phyloP scores from a whole-genome alignment of 1,140 invertebrate genomes.

The Drosophila pseudoananassae region DNA sequence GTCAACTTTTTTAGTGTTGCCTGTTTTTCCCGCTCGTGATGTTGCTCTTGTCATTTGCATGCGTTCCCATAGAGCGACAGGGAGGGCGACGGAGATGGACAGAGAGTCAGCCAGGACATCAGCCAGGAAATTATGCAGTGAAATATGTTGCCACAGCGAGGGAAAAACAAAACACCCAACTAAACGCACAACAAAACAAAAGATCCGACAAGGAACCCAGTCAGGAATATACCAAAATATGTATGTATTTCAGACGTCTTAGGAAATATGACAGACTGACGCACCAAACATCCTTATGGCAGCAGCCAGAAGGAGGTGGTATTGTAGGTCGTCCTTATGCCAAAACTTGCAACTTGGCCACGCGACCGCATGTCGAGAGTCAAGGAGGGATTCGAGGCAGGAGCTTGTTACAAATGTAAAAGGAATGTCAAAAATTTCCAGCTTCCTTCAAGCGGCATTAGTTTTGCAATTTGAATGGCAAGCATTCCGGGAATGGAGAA shows the following conservation, averaged over 20 bases:
- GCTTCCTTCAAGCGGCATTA: conserved; percentile 56
- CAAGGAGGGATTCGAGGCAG: conserved; percentile 7
- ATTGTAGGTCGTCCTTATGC: conserved; percentile 19
- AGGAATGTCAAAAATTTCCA: conserved; percentile 74
- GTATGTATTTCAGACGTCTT: conserved; percentile 53
- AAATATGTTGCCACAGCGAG: conserved; percentile 75
- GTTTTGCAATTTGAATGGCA: conserved; percentile 67
- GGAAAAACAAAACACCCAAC: conserved; percentile 28
- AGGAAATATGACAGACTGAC: conserved; percentile 62
- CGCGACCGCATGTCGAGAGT: conserved; percentile 30
- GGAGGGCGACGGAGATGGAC: neutral
- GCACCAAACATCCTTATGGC: conserved; percentile 34
- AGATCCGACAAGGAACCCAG: conserved; percentile 9
- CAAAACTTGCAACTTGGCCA: conserved; percentile 39
- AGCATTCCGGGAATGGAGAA: conserved; percentile 49
- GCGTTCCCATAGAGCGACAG: conserved; percentile 44
- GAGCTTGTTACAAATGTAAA: conserved; percentile 66
- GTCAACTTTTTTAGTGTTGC: conserved; percentile 78
- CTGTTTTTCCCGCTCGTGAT: conserved; percentile 44
- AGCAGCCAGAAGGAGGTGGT: conserved; percentile 38
- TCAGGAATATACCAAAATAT: conserved; percentile 18
- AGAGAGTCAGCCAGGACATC: conserved; percentile 12
- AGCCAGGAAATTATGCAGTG: conserved; percentile 77
- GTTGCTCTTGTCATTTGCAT: conserved; percentile 70
- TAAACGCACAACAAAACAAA: conserved; percentile 29